Percentiles rank a stretch among this genome's conserved stretches.
Conservation (phyloP, 2,797 vertebrate species). For the Allobates femoralis region DNA sequence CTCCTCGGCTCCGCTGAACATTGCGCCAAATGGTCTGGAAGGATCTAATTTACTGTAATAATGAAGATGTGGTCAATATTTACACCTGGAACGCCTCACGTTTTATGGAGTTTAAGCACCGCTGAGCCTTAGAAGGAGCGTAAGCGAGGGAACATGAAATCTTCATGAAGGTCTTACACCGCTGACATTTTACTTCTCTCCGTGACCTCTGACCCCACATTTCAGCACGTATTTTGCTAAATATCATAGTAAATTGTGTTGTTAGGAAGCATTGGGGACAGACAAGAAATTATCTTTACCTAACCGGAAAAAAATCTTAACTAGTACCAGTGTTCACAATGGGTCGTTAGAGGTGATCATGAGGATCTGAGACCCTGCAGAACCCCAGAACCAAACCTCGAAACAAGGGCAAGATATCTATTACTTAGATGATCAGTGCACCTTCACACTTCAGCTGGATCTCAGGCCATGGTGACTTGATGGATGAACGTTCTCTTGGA, state of each 20-base stretch:
- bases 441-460: too few relatives aligned
- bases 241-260: background rate
- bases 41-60: conserved; percentile 27
- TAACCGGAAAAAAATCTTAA: too few relatives aligned
- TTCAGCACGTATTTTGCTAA: background rate
- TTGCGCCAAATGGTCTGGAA: background rate
- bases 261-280: background rate
- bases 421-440: too few relatives aligned
- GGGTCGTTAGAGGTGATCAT: too few relatives aligned
- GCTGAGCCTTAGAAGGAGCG: background rate
- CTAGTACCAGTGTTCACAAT: too few relatives aligned
- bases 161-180: background rate
- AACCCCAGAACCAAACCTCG: too few relatives aligned
- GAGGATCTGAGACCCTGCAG: too few relatives aligned
- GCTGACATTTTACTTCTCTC: background rate
- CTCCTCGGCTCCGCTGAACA: background rate
- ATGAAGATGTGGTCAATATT: conserved; percentile 27
- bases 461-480: too few relatives aligned
- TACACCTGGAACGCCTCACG: background rate
- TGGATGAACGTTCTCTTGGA: too few relatives aligned
- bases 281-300: too few relatives aligned
- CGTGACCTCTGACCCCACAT: background rate
- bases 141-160: background rate
- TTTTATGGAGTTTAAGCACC: background rate
- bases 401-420: too few relatives aligned